Percentiles rank a stretch among this genome's conserved stretches.
Evolutionary conservation across 2,797 vertebrate species (phyloP).

Genomic region (Lacerta viridis): DNA sequence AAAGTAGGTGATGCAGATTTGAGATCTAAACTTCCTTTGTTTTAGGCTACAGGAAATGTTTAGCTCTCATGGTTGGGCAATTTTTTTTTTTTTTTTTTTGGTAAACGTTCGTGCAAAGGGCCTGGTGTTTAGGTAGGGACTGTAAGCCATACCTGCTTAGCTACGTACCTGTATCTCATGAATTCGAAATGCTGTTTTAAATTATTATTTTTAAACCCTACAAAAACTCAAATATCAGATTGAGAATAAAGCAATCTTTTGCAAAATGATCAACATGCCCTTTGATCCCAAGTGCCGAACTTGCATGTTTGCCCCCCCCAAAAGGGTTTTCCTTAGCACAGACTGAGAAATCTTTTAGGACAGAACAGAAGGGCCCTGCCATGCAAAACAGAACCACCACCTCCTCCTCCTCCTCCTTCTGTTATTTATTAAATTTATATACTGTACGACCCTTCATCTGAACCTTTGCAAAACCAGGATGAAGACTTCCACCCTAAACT

Average conservation of each 20-base stretch:
- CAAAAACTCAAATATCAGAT: neutral
- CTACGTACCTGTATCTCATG: neutral
- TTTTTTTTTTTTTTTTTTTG: neutral
- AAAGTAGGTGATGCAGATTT: neutral
- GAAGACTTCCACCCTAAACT: neutral
- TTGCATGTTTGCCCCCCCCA: neutral
- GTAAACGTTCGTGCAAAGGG: neutral
- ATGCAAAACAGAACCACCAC: too few relatives aligned
- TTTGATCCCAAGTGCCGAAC: neutral
- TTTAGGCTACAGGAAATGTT: too few relatives aligned
- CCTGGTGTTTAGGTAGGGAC: neutral
- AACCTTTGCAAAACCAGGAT: neutral
- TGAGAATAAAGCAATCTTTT: neutral
- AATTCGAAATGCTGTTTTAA: neutral
- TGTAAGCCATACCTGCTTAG: neutral
- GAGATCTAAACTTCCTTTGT: neutral
- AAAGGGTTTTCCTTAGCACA: neutral
- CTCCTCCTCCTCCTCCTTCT: too few relatives aligned
- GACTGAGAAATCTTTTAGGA: neutral
- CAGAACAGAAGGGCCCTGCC: neutral
- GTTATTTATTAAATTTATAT: too few relatives aligned
- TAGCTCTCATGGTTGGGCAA: neutral
- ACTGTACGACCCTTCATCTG: too few relatives aligned
- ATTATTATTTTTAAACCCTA: too few relatives aligned
- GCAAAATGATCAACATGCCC: neutral